Base-by-base conservation (phyloP, 2,797 vertebrate species). In the Lindbergichthys nudifrons region DNA sequence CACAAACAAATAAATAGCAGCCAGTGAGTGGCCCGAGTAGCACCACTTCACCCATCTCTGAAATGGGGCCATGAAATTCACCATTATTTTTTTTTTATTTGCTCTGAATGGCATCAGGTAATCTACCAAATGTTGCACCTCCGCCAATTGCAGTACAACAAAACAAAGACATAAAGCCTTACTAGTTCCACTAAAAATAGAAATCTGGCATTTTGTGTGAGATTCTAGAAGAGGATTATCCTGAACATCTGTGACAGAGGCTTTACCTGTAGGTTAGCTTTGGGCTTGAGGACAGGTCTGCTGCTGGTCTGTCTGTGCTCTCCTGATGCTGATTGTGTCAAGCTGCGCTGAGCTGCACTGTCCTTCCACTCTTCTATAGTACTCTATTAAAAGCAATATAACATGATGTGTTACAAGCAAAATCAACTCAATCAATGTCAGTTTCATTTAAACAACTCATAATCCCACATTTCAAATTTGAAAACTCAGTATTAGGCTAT, bases 1-100 rank as follows among this genome's bases (percentile, higher is more conserved):
- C 52, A 48, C 52, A 80, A 53, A 73, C 66, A 77, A 75, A 81
- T 58, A 82, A 71, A 82, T 0, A 64, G 64, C 58, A 67, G 51
- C 50, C 56, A 39, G 48, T 4, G n/a, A 82, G 41, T 45, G 10
- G 56, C 65, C 30, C 39, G 54, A 78, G 56, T 53, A 65, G 43
- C 63, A 23, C 2, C 52, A 45, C 26, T 76, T 19, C 26, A 36
- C 47, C 53, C 57, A 56, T 65, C 41, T 70, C 64, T 47, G 46
- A 65, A 62, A 77, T 2, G 2, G 13, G 61, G 68, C 47, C 61
- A 71, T 41, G 21, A 41, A 32, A 81, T 62, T 67, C 66, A 66
- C 21, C 21, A 3, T 36, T 36, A 0, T 36, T 36, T 36, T 36
- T 36, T 36, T 36, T 32, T 14, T 43, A 71, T 73, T 70, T 46